A percentile compares a stretch with the other conserved stretches of the same genome.
Evolutionary conservation across 2,888 invertebrate species (phyloP).

Genomic region (Aphidoletes aphidimyza): DNA sequence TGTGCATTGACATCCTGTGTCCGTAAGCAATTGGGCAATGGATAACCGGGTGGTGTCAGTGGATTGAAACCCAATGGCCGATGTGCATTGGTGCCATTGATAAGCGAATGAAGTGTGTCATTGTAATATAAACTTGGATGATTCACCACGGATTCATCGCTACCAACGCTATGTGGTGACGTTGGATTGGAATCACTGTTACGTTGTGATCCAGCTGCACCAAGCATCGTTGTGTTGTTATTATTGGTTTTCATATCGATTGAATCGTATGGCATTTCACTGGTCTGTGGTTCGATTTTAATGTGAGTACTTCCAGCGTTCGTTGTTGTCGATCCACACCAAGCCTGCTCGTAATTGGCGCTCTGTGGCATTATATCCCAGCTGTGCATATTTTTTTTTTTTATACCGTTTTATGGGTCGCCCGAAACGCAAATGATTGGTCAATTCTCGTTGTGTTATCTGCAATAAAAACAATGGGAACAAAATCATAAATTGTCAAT

Average conservation of each 20-base stretch:
- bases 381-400: conserved; percentile 50
- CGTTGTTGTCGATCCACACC: conserved; percentile 16
- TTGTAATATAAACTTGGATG: conserved; percentile 22
- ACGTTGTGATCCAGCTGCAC: background rate
- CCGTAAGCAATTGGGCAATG: conserved; percentile 63
- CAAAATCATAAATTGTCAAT: conserved; percentile 5
- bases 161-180: conserved; percentile 68
- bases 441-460: background rate
- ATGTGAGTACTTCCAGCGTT: conserved; percentile 57
- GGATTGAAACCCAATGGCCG: conserved; percentile 70
- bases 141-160: conserved; percentile 62
- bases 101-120: background rate
- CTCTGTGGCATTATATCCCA: conserved; percentile 55
- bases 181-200: conserved; percentile 67
- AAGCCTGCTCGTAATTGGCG: background rate
- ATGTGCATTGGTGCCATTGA: conserved; percentile 60
- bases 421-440: background rate
- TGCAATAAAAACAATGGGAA: conserved; percentile 9
- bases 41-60: conserved; percentile 72
- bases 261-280: background rate
- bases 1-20: conserved; percentile 63
- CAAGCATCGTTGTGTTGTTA: conserved; percentile 27
- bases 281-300: conserved; percentile 49
- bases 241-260: background rate
- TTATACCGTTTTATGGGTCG: background rate